These are phyloP conservation scores for Orthosia gracilis DNA, from an alignment of 2,888 invertebrate species.

Conservation along the genomic window DNA sequence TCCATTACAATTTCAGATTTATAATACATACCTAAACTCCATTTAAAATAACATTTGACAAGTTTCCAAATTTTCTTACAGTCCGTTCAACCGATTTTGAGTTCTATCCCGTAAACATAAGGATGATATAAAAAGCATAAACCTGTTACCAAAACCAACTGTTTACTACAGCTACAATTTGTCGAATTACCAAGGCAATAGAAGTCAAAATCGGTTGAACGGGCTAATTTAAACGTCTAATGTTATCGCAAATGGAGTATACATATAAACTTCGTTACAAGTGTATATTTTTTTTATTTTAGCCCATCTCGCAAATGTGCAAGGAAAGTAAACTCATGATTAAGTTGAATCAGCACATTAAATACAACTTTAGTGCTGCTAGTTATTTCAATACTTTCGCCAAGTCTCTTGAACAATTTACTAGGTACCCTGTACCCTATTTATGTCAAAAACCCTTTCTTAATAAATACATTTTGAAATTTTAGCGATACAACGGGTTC, in stretches of 20 bases:
- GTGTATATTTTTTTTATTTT: neutral
- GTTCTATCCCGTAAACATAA: too few relatives aligned
- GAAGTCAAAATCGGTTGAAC: too few relatives aligned
- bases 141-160: too few relatives aligned
- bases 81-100: too few relatives aligned
- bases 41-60: too few relatives aligned
- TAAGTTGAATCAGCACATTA: conserved; percentile 24
- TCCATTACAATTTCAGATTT: conserved; percentile 14
- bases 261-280: neutral
- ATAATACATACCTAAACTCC: conserved; percentile 32
- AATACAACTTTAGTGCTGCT: conserved; percentile 17
- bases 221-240: too few relatives aligned
- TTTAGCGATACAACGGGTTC: neutral
- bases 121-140: too few relatives aligned
- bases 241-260: too few relatives aligned
- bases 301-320: neutral
- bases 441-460: neutral
- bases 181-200: too few relatives aligned
- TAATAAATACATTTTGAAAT: neutral
- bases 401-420: conserved; percentile 16
- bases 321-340: conserved; percentile 12
- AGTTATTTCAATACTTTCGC: conserved; percentile 21
- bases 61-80: too few relatives aligned
- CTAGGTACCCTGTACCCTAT: neutral
- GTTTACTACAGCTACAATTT: too few relatives aligned